These are phyloP conservation scores for Podarcis muralis DNA, from an alignment of 2,113 vertebrate species.

Conservation along the genomic window DNA sequence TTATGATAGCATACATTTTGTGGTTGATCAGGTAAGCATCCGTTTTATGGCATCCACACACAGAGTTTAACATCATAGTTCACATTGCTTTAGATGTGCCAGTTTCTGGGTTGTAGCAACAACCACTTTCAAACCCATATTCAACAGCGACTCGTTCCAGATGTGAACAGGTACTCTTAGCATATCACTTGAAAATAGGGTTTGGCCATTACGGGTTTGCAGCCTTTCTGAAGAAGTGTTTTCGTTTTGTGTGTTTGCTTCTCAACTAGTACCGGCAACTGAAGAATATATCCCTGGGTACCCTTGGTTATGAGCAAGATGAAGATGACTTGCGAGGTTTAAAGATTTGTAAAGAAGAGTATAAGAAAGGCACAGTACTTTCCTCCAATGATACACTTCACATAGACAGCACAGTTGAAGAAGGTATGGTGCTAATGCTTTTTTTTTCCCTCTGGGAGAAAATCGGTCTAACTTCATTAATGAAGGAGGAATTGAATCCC, in stretches of 20 bases:
- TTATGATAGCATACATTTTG: slow-evolving; percentile 86
- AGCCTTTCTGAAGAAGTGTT: neutral
- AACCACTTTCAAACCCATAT: neutral
- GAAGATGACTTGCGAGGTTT: slow-evolving; percentile 77
- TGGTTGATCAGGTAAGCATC: slow-evolving; percentile 86
- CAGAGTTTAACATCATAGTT: neutral
- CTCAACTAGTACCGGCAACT: slow-evolving; percentile 84
- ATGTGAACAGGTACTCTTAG: neutral
- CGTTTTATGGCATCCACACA: neutral
- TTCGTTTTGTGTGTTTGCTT: slow-evolving; percentile 43
- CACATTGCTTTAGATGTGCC: no score
- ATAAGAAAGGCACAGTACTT: slow-evolving; percentile 77
- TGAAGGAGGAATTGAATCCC: neutral
- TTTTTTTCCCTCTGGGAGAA: neutral
- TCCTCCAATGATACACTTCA: slow-evolving; percentile 78
- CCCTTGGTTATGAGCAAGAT: slow-evolving; percentile 82
- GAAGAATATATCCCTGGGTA: slow-evolving; percentile 84
- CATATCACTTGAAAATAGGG: neutral
- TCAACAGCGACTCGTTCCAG: neutral
- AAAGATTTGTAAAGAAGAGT: slow-evolving; percentile 86
- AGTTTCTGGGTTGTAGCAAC: neutral
- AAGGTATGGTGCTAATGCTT: slow-evolving; percentile 70
- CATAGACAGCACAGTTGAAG: slow-evolving; percentile 85
- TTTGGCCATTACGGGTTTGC: neutral
- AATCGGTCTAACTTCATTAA: neutral